A percentile compares a stretch with the other conserved stretches of the same genome.
Conservation (phyloP, 2,113 vertebrate species). For the Tetrax tetrax region DNA sequence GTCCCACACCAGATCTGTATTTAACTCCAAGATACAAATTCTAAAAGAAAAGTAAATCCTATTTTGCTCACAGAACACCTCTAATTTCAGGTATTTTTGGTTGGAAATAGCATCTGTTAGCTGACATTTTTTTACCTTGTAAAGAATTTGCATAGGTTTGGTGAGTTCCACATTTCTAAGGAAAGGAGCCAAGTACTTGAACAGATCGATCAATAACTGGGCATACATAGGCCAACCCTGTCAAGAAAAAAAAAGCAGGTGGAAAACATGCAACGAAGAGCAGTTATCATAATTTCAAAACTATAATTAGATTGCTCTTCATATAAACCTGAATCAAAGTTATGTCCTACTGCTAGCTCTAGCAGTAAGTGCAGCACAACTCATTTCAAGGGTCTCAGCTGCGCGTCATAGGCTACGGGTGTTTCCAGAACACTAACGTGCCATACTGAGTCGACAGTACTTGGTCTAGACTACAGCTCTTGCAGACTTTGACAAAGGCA, state of each 20-base stretch:
- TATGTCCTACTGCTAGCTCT: not conserved
- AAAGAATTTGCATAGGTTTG: slow-evolving; percentile 99
- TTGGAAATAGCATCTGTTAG: not conserved
- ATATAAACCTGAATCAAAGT: not conserved
- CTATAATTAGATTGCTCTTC: not conserved
- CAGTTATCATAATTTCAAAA: not conserved
- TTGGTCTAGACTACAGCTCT: not conserved
- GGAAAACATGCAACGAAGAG: not conserved
- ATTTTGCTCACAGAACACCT: not conserved
- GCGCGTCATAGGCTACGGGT: rapidly evolving
- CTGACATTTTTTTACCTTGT: slow-evolving; percentile 85
- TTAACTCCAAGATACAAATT: not conserved
- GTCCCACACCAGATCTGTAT: not conserved
- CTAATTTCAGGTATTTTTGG: not conserved
- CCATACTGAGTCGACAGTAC: not conserved
- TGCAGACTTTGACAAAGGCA: not conserved
- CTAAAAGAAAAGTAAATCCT: not conserved
- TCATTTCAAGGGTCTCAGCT: not conserved
- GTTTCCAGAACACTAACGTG: not conserved
- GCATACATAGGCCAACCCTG: slow-evolving; percentile 99
- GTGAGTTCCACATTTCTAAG: slow-evolving; percentile 98
- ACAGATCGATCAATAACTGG: slow-evolving; percentile 96
- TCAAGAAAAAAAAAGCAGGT: slow-evolving; percentile 4
- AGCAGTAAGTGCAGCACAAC: not conserved
- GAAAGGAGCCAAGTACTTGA: slow-evolving; percentile 98